Evolutionary conservation across 2,888 invertebrate genomes (phyloP).

Genomic region (Ligdia adustata): DNA sequence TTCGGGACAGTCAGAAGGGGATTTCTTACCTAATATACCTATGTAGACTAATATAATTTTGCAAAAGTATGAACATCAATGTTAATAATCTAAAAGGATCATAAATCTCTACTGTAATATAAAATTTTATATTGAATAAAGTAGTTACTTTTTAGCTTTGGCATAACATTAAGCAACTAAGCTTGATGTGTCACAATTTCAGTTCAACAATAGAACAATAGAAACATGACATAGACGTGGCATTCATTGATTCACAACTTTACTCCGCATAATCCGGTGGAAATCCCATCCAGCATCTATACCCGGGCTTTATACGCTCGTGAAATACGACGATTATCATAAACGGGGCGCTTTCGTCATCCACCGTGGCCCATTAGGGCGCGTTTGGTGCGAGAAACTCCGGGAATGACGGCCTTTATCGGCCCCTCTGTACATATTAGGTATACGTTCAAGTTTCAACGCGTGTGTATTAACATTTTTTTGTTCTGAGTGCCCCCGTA

Average conservation of each 20-base stretch:
- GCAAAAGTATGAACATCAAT: too few species aligned
- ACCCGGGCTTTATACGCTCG: constrained; percentile 62
- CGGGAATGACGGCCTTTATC: constrained; percentile 41
- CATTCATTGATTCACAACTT: constrained; percentile 33
- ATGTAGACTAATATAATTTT: too few species aligned
- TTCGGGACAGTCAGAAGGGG: too few species aligned
- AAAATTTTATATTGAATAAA: too few species aligned
- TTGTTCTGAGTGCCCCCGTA: constrained; percentile 25
- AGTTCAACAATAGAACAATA: not conserved
- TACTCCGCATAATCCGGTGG: constrained; percentile 47
- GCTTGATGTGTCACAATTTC: too few species aligned
- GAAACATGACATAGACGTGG: not conserved
- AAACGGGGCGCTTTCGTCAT: constrained; percentile 72
- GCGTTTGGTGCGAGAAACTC: constrained; percentile 42
- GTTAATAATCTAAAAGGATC: too few species aligned
- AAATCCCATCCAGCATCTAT: constrained; percentile 50
- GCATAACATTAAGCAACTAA: too few species aligned
- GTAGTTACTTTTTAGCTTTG: too few species aligned
- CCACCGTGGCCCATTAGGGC: constrained; percentile 56
- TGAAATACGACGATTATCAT: constrained; percentile 75
- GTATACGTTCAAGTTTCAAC: constrained; percentile 35
- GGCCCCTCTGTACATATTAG: constrained; percentile 35
- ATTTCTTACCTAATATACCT: too few species aligned
- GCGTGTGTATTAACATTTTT: constrained; percentile 38
- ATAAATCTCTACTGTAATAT: too few species aligned